Conservation (phyloP, 2,797 vertebrate species). For the Hydrophis major region DNA sequence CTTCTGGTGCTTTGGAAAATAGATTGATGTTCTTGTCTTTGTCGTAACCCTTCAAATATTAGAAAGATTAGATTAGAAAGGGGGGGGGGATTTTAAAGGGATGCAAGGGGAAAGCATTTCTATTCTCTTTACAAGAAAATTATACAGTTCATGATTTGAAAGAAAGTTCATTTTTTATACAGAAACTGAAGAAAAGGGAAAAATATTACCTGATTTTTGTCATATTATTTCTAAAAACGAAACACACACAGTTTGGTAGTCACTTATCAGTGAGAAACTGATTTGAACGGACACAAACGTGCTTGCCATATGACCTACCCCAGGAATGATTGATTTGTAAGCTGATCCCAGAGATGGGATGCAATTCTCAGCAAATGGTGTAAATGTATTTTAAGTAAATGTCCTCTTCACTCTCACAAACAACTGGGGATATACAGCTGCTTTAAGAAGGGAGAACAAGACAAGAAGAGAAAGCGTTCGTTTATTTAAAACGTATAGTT, state of each 20-base stretch:
- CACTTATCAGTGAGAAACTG: neutral
- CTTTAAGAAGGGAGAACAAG: neutral
- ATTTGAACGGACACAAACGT: neutral
- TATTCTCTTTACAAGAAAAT: neutral
- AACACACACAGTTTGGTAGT: slow-evolving; percentile 11
- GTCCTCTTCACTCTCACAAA: slow-evolving; percentile 4
- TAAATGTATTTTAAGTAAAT: slow-evolving; percentile 28
- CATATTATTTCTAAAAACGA: slow-evolving; percentile 10
- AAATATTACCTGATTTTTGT: neutral
- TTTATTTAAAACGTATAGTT: neutral
- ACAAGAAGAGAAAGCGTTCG: neutral
- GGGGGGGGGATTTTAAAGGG: accelerated
- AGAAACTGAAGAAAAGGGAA: slow-evolving; percentile 1
- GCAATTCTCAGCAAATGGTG: slow-evolving; percentile 4
- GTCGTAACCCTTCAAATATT: neutral
- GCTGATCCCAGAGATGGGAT: neutral
- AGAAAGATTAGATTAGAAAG: neutral
- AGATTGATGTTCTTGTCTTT: neutral
- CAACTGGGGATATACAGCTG: slow-evolving; percentile 4
- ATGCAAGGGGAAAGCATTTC: neutral
- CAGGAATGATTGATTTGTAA: slow-evolving; percentile 30
- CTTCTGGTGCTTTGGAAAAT: neutral
- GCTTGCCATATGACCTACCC: neutral
- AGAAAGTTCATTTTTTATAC: neutral
- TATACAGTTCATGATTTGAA: neutral